These are phyloP conservation scores for Hormaphis cornu DNA, from an alignment of 1,140 invertebrate genomes.

Conservation along the genomic window DNA sequence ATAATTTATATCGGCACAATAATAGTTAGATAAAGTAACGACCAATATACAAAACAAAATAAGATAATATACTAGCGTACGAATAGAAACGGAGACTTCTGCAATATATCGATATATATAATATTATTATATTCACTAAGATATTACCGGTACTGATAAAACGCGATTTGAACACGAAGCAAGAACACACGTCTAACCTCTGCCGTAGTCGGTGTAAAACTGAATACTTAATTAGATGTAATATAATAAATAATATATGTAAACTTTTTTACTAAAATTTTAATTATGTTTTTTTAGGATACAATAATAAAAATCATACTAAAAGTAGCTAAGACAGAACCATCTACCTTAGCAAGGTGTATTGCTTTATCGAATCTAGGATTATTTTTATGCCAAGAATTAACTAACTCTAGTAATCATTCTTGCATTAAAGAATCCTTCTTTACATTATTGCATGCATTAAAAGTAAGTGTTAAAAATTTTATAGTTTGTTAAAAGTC, in stretches of 20 bases:
- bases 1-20: too few relatives aligned
- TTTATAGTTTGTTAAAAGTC: background rate
- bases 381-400: conserved; percentile 71
- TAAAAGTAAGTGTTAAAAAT: conserved; percentile 54
- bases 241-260: background rate
- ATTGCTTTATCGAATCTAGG: conserved; percentile 80
- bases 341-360: conserved; percentile 76
- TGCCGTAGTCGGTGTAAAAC: too few relatives aligned
- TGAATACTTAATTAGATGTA: too few relatives aligned
- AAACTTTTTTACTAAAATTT: background rate
- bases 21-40: too few relatives aligned
- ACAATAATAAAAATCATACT: conserved; percentile 78
- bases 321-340: conserved; percentile 75
- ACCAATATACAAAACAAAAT: too few relatives aligned
- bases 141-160: too few relatives aligned
- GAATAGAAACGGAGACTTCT: too few relatives aligned
- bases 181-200: too few relatives aligned
- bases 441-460: conserved; percentile 63
- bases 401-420: conserved; percentile 55
- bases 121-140: too few relatives aligned
- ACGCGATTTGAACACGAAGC: too few relatives aligned
- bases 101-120: too few relatives aligned
- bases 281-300: conserved; percentile 53
- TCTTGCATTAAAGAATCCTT: conserved; percentile 71
- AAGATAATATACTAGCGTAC: too few relatives aligned